These are phyloP conservation scores for Diaperis boleti DNA, from an alignment of 2,888 invertebrate genomes.

Conservation along the genomic window DNA sequence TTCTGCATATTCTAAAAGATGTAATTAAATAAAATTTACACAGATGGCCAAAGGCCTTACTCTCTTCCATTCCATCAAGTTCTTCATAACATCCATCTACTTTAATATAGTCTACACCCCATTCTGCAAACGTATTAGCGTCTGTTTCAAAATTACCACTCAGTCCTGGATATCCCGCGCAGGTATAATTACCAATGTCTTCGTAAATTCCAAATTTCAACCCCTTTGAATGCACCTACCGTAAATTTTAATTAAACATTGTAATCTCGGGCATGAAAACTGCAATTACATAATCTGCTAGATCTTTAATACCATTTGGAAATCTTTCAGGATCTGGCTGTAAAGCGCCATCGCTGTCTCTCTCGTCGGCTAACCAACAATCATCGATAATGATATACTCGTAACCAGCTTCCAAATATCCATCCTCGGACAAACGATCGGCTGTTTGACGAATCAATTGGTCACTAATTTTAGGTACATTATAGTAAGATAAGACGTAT, in stretches of 20 bases:
- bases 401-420: conserved; percentile 72
- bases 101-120: conserved; percentile 85
- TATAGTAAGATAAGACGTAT: not conserved
- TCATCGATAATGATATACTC: conserved; percentile 71
- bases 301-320: conserved; percentile 71
- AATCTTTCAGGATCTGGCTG: conserved; percentile 70
- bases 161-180: conserved; percentile 83
- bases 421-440: conserved; percentile 69
- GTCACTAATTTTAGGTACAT: conserved; percentile 60
- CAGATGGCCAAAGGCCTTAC: not conserved
- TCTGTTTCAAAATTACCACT: conserved; percentile 74
- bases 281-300: conserved; percentile 69
- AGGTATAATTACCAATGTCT: conserved; percentile 82
- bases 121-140: conserved; percentile 79
- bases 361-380: conserved; percentile 70
- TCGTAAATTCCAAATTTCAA: conserved; percentile 85
- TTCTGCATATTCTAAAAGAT: conserved; percentile 36
- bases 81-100: conserved; percentile 83
- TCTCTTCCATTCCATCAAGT: conserved; percentile 67
- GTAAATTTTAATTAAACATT: conserved; percentile 13
- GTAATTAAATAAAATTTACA: not conserved
- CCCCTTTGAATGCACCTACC: conserved; percentile 77
- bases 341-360: conserved; percentile 67
- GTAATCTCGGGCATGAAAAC: not conserved
- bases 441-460: conserved; percentile 68